Evolutionary conservation across 2,797 vertebrate genomes (phyloP), one percentile per base, ranked within the genome.

Genomic region (Atherinosoma microstoma): DNA sequence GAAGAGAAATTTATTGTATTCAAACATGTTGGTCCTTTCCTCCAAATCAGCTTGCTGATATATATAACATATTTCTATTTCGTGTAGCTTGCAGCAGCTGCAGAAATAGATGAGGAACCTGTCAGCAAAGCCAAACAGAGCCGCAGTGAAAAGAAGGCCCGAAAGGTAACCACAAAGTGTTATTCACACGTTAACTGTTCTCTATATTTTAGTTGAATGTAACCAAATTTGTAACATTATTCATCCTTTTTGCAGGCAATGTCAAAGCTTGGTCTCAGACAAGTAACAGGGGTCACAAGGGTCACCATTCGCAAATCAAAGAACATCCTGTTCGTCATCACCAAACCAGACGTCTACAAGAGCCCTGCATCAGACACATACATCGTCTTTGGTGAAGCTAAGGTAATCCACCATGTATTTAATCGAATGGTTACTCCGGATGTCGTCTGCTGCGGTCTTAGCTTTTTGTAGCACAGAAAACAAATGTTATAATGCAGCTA

Each of bases 71-170:
- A 51, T 47, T 35, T 67, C 2, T 53, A 2, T 73, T 70, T 64
- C 58, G 15, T 0, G 53, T 79, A 99, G 98, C 96, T 99, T 77
- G 97, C 97, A 2, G 98, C 97, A 71, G 98, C 98, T 13, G 98
- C 97, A 22, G 97, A 99, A 91, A 98, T 99, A 34, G 97, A 99
- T 18, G 98, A 99, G 88, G 98, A 99, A 80, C 97, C 98, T 3
- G 98, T 99, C 79, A 99, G 98, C 96, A 99, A 99, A 98, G 98
- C 98, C 70, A 99, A 99, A 96, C 98, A 99, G 92, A 99, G 97
- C 92, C 94, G 98, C 84, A 99, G 97, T 62, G 98, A 99, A 93
- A 99, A 99, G 95, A 99, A 99, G 81, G 98, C 98, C 78, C 95
- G 97, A 65, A 99, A 99, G 97, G 98, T 99, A 90, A 78, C 1